Percentiles rank a stretch among this genome's conserved stretches.
phyloP scores from a whole-genome alignment of 1,140 invertebrate genomes.

The Zaprionus gabonicus region DNA sequence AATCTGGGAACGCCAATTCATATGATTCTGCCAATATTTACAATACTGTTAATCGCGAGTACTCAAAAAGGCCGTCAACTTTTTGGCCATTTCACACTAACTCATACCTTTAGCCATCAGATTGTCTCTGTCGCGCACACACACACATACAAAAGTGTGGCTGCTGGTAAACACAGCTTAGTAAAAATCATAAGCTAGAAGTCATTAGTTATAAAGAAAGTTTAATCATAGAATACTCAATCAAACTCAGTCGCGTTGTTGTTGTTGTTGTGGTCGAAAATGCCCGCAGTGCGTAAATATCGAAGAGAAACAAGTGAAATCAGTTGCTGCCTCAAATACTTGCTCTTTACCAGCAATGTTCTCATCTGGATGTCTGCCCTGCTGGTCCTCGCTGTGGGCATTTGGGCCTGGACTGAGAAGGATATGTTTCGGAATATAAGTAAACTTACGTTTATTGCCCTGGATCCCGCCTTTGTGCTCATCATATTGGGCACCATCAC shows the following conservation, averaged over 20 bases:
- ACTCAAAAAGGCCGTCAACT: constrained; percentile 27
- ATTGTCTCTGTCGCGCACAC: constrained; percentile 25
- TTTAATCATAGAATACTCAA: constrained; percentile 24
- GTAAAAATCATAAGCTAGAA: constrained; percentile 22
- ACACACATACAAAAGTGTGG: constrained; percentile 37
- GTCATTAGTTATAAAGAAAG: constrained; percentile 34
- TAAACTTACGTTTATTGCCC: constrained; percentile 93
- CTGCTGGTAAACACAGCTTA: constrained; percentile 53
- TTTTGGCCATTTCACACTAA: constrained; percentile 18
- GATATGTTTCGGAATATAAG: constrained; percentile 97
- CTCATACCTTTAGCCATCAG: constrained; percentile 1
- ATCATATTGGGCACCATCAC: constrained; percentile 96
- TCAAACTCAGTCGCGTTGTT: constrained; percentile 31
- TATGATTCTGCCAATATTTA: constrained; percentile 18
- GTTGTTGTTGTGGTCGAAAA: constrained; percentile 41
- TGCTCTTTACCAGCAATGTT: constrained; percentile 98
- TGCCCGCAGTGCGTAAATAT: constrained; percentile 88
- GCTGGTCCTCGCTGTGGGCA: constrained; percentile 93
- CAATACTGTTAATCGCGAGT: constrained; percentile 25
- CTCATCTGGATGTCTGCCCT: constrained; percentile 97
- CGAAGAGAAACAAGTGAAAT: constrained; percentile 95
- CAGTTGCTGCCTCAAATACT: constrained; percentile 98
- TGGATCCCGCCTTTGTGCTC: constrained; percentile 98
- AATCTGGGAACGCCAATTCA: constrained; percentile 19
- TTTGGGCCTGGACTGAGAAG: constrained; percentile 99